A percentile compares a stretch with the other conserved stretches of the same genome.
Conservation (phyloP, 2,113 vertebrate species). For the Cervus canadensis region DNA sequence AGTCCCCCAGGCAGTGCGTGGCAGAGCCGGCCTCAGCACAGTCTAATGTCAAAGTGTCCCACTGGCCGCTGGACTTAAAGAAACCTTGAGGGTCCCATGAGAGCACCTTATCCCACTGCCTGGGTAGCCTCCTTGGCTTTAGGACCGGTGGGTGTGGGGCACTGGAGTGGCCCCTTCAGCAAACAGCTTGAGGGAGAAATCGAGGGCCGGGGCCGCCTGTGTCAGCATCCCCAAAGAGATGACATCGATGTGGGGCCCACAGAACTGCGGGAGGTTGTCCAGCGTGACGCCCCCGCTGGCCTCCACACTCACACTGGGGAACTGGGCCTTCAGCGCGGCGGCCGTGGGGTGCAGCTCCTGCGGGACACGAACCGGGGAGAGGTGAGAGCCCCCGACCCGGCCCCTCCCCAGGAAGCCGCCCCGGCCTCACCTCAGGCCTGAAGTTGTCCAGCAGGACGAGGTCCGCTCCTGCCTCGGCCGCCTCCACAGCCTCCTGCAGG, state of each 20-base stretch:
- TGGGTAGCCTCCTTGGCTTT: rapidly evolving
- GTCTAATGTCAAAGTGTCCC: background rate
- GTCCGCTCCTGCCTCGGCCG: constrained; percentile 81
- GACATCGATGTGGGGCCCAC: constrained; percentile 82
- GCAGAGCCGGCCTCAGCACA: background rate
- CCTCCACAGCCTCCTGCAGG: constrained; percentile 78
- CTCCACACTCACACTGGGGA: constrained; percentile 80
- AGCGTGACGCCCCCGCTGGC: constrained; percentile 86
- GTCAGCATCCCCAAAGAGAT: constrained; percentile 89
- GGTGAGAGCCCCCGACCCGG: rapidly evolving
- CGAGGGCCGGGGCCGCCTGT: constrained; percentile 83
- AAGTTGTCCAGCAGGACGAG: constrained; percentile 90
- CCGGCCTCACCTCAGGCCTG: constrained; percentile 77
- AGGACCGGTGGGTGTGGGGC: background rate
- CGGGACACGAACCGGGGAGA: background rate
- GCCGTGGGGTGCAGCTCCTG: constrained; percentile 84
- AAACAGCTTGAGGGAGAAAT: constrained; percentile 87
- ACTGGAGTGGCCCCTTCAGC: background rate
- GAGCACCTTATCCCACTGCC: background rate
- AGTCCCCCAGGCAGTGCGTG: background rate
- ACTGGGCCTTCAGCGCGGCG: constrained; percentile 76
- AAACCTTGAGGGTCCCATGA: background rate
- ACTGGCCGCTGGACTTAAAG: background rate
- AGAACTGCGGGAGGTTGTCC: constrained; percentile 77
- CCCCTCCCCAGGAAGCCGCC: background rate